phyloP scores from a whole-genome alignment of 2,888 invertebrate genomes.

The Plusia festucae region DNA sequence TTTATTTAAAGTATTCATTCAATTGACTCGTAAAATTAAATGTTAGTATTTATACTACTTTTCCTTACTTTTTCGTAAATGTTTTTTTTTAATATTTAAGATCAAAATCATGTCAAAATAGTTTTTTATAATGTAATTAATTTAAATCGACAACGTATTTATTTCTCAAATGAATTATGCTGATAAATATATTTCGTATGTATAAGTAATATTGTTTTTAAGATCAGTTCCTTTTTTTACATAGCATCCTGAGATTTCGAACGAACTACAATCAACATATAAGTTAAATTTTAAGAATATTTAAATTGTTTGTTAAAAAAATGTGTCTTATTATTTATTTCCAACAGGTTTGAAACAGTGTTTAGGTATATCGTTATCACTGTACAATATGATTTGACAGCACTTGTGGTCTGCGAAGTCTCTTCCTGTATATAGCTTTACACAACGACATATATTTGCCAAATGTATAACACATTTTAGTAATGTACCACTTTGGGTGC shows the following conservation, averaged over 20 bases:
- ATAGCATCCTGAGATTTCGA: background rate
- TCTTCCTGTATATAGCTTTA: constrained; percentile 84
- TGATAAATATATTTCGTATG: background rate
- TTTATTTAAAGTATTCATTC: too few relatives aligned
- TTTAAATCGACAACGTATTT: background rate
- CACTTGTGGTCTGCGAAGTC: constrained; percentile 66
- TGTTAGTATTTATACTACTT: too few relatives aligned
- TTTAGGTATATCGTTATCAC: constrained; percentile 35
- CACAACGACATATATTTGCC: constrained; percentile 41
- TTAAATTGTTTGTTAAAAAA: background rate
- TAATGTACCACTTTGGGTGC: constrained; percentile 15
- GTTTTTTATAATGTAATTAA: too few relatives aligned
- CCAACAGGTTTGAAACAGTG: background rate
- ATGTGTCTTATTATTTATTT: background rate
- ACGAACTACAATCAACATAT: too few relatives aligned
- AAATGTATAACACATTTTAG: constrained; percentile 37
- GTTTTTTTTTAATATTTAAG: too few relatives aligned
- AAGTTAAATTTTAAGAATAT: too few relatives aligned
- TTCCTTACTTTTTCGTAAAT: too few relatives aligned
- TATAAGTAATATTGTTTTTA: too few relatives aligned
- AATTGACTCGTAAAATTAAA: too few relatives aligned
- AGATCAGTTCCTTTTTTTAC: background rate
- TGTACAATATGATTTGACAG: constrained; percentile 55
- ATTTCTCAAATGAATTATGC: background rate
- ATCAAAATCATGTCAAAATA: too few relatives aligned